Evolutionary conservation across 2,113 vertebrate genomes (phyloP).

Genomic region (Sprattus sprattus): DNA sequence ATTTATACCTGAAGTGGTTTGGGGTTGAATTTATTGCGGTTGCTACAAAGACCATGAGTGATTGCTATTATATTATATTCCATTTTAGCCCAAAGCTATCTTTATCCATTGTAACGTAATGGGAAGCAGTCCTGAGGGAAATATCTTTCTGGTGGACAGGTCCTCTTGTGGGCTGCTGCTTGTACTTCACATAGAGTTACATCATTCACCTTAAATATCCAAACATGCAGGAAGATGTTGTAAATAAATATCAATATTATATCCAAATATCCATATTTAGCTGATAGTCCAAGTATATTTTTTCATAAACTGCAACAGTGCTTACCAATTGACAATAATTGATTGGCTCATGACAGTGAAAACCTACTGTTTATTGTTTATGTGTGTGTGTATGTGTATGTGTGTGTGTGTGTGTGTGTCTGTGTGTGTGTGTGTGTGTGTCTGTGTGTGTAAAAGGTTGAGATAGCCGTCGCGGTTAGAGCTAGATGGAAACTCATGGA

Average conservation of each 20-base stretch:
- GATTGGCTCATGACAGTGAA: background rate
- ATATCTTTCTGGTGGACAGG: background rate
- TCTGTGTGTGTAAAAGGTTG: background rate
- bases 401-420: constrained; percentile 7
- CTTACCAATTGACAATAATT: background rate
- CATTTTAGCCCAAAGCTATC: background rate
- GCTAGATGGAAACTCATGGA: too few relatives aligned
- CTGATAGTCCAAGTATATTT: background rate
- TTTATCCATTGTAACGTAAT: background rate
- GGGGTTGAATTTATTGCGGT: background rate
- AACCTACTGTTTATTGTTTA: background rate
- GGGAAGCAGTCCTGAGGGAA: background rate
- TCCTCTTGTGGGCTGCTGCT: background rate
- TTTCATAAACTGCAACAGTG: background rate
- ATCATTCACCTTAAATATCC: background rate
- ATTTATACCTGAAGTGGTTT: background rate
- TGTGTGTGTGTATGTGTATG: constrained; percentile 5
- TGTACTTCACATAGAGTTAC: background rate
- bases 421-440: constrained; percentile 1
- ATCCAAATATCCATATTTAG: background rate
- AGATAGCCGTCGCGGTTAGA: too few relatives aligned
- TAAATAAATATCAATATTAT: background rate
- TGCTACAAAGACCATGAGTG: background rate
- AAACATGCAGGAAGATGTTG: background rate
- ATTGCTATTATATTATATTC: background rate